Base-by-base conservation (phyloP, 2,888 invertebrate species). In the Nomada goodeniana region DNA sequence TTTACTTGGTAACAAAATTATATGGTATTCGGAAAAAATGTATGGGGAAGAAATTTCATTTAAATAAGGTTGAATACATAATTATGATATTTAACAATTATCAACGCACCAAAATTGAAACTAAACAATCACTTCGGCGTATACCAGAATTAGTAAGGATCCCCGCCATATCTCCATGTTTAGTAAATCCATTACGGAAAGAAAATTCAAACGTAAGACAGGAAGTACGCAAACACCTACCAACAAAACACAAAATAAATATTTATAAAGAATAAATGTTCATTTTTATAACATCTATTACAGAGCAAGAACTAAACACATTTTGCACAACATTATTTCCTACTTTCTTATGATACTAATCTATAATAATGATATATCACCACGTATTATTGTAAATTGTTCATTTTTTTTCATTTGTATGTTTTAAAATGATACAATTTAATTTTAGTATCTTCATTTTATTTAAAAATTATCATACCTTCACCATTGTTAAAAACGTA, bases 31-130 rank as follows among this genome's bases (percentile, higher is more conserved):
- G 18, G 59, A 10, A 5, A 1, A 11, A 61, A 11, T 67, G 15
- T 11, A 36, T 5, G 2, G 18, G 23, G 18, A 60, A 11, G 2
- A n/a, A 42, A 53, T 70, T 65, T 59, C 18, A 20, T 59, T 36
- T 2, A 50, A 47, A 20, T n/a, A 36, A 15, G 15, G 13, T 26
- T 23, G 7, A 64, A 42, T 18, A 18, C 10, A 15, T 18, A 10
- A 20, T 20, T 60, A 20, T 15, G 50, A 60, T 18, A 65, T n/a
- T 57, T 10, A 79, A 75, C 10, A 70, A 44, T 47, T 71, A 23
- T 13, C 70, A 67, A 88, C 91, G 72, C 71, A 92, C 92, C 85
- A 92, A 86, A 71, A 92, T 87, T 18, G 90, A 88, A 76, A 91
- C 85, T 55, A 76, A 52, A 52, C 86, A 89, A 73, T 88, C 85